Conservation (phyloP, 2,113 vertebrate genomes). For the Mirounga angustirostris region DNA sequence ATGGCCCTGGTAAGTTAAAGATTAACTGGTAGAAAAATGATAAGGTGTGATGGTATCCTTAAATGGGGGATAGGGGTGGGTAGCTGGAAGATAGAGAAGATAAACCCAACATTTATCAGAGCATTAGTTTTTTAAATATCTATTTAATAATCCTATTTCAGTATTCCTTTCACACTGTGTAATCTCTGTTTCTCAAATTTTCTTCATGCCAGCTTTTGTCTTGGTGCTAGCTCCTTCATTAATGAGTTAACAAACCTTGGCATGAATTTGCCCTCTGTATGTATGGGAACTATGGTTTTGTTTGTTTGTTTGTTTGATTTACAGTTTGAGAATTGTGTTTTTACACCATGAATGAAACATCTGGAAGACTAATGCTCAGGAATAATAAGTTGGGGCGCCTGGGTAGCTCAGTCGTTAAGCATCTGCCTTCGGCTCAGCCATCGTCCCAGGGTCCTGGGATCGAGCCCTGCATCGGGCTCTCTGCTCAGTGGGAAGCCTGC, state of each 20-base stretch:
- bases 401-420: no score
- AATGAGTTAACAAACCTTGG: background rate
- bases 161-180: constrained; percentile 2
- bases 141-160: background rate
- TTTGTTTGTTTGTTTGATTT: background rate
- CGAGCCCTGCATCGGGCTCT: no score
- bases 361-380: background rate
- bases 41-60: background rate
- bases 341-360: background rate
- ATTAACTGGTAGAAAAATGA: constrained; percentile 33
- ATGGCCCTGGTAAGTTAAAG: background rate
- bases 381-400: no score
- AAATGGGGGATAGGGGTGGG: rapidly evolving
- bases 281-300: background rate
- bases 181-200: constrained; percentile 33
- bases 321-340: constrained; percentile 1
- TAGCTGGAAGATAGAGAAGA: background rate
- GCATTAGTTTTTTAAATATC: background rate
- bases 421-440: no score
- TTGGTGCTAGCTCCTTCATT: background rate
- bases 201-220: background rate
- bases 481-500: no score
- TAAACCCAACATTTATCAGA: background rate
- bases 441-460: no score
- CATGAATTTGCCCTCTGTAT: background rate